These are phyloP conservation scores for Lasioglossum baleicum DNA, from an alignment of 1,140 invertebrate species.

Conservation along the genomic window DNA sequence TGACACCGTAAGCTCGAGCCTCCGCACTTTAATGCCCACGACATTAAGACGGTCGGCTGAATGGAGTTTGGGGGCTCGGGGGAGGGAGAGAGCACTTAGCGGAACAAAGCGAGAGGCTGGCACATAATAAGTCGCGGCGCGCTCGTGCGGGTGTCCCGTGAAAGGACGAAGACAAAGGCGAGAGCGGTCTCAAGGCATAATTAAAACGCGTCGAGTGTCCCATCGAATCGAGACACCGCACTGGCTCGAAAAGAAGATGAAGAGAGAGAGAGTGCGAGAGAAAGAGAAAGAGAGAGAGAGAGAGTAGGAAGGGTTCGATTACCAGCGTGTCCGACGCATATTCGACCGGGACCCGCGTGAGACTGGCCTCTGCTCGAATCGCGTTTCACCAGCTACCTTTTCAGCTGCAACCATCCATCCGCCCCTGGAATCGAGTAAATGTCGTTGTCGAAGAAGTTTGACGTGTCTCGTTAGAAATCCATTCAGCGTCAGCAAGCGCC, in stretches of 20 bases:
- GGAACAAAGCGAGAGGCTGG: conserved; percentile 56
- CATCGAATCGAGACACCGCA: conserved; percentile 54
- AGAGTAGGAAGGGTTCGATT: conserved; percentile 62
- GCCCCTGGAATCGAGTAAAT: conserved; percentile 26
- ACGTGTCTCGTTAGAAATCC: conserved; percentile 7
- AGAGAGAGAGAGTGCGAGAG: conserved; percentile 13
- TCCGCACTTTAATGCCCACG: conserved; percentile 51
- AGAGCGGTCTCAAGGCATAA: conserved; percentile 68
- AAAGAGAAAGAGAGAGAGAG: conserved; percentile 46
- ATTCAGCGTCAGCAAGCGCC: not conserved
- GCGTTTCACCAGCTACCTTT: conserved; percentile 2
- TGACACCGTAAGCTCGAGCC: conserved; percentile 54
- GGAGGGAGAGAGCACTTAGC: conserved; percentile 23
- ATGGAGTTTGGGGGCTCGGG: conserved; percentile 40
- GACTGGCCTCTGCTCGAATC: conserved; percentile 48
- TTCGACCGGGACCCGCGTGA: conserved; percentile 35
- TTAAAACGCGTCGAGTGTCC: conserved; percentile 75
- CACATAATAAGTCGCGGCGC: conserved; percentile 60
- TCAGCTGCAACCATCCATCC: not conserved
- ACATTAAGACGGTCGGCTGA: conserved; percentile 50
- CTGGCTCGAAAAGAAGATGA: conserved; percentile 20
- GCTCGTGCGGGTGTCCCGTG: conserved; percentile 63
- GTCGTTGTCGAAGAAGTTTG: conserved; percentile 22
- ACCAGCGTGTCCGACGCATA: conserved; percentile 52
- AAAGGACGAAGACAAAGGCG: conserved; percentile 69